Conservation (phyloP, 1,140 invertebrate genomes). For the Drosophila burlai region DNA sequence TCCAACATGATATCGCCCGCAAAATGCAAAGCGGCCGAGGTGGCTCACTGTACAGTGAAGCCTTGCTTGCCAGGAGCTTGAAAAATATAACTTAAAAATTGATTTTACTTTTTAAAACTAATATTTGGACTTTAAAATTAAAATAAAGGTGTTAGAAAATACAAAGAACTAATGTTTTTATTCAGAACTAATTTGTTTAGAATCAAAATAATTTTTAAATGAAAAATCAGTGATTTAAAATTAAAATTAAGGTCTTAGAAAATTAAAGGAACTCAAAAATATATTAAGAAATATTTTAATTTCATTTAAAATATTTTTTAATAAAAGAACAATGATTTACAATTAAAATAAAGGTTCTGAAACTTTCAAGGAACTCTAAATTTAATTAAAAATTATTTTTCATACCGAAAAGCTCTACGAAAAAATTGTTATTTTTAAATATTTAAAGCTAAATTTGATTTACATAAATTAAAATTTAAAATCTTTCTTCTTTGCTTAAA, state of each 20-base stretch:
- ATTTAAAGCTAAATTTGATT: too few species aligned
- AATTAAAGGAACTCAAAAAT: neutral
- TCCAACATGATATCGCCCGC: slow-evolving; percentile 78
- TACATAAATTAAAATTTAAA: too few species aligned
- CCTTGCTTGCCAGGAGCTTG: neutral
- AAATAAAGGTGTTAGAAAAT: neutral
- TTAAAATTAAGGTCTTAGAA: neutral
- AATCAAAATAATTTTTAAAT: neutral
- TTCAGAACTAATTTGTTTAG: too few species aligned
- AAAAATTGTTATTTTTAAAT: neutral
- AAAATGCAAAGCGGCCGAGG: slow-evolving; percentile 69
- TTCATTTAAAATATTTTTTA: neutral
- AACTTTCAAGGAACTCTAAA: neutral
- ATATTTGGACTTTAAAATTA: neutral
- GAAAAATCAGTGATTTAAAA: neutral
- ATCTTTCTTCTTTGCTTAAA: too few species aligned
- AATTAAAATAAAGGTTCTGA: neutral
- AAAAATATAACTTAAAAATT: too few species aligned
- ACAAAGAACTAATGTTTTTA: neutral
- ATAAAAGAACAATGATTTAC: neutral
- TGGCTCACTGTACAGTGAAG: slow-evolving; percentile 8
- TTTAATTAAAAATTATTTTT: neutral
- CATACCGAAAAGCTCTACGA: neutral
- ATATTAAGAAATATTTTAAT: neutral
- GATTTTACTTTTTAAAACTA: neutral